Conservation (phyloP, 2,113 vertebrate genomes). For the Ceyx margarethae region DNA sequence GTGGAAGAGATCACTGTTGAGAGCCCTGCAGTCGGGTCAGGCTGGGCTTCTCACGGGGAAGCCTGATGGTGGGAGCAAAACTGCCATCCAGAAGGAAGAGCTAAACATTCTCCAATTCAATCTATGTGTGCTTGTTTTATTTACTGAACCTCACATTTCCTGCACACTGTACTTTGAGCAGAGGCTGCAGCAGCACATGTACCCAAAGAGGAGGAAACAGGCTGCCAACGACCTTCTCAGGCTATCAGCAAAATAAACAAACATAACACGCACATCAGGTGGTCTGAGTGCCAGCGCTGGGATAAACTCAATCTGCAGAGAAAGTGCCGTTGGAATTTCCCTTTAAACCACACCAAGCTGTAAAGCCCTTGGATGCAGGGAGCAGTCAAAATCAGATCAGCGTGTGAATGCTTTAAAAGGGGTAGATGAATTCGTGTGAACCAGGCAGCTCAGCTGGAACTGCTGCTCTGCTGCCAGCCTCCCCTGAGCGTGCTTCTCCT, state of each 20-base stretch:
- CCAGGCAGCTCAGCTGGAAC: constrained; percentile 8
- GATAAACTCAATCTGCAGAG: background rate
- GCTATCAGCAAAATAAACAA: constrained; percentile 39
- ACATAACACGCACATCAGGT: constrained; percentile 17
- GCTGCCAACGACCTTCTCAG: constrained; percentile 19
- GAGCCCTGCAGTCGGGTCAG: background rate
- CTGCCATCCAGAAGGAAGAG: background rate
- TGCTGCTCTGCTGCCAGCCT: background rate
- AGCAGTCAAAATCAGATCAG: constrained; percentile 27
- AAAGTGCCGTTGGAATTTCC: background rate
- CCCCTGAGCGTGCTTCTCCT: background rate
- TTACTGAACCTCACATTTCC: constrained; percentile 13
- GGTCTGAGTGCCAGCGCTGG: background rate
- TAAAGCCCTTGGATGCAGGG: background rate
- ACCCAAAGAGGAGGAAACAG: constrained; percentile 14
- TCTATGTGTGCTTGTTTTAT: background rate
- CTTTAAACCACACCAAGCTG: constrained; percentile 14
- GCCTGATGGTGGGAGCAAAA: background rate
- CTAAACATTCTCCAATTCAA: background rate
- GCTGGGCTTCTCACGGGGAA: background rate
- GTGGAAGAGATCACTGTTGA: background rate
- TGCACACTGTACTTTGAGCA: background rate
- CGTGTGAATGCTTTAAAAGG: background rate
- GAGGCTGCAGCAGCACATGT: background rate
- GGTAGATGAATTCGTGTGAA: background rate